Evolutionary conservation across 2,888 invertebrate species (phyloP), one percentile per base, ranked within the genome.

Genomic region (Cyclophora punctaria): DNA sequence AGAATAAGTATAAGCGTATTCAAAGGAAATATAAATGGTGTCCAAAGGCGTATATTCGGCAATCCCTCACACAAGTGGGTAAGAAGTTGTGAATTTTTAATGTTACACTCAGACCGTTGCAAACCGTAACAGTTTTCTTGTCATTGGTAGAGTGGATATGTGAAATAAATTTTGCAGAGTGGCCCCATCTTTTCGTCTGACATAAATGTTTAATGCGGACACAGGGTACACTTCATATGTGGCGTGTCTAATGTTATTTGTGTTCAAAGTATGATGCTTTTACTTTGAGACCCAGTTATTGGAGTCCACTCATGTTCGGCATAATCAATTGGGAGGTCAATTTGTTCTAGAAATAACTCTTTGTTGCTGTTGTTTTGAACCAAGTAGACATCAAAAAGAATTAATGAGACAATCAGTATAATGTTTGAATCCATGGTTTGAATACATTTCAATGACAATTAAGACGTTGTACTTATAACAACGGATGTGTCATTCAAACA

Each of bases 51-150:
- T 84, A 82, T 83, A 83, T 79, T 82, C 80, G 79, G 86, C 83
- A 83, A 85, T 88, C 87, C 88, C 87, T 88, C 88, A 88, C 88
- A 88, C 85, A 88, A 88, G 87, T 85, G 87, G 87, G 87, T 87
- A 87, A 86, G 86, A 81, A 74, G 83, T 77, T 70, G 63, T 88
- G 86, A 87, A 88, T 88, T 82, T 88, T 88, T 88, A 88, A 88
- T 88, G 84, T 79, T 83, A 88, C 88, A 88, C 88, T 88, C 88
- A 87, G 88, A 80, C 87, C 86, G 85, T 75, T 86, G 86, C 87
- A 86, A 84, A 84, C 87, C 88, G 88, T 87, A 88, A 88, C 88
- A 88, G 88, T 88, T 87, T 87, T 87, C 88, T 88, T 88, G 88
- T 88, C 88, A 87, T 88, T 87, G 83, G 82, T 75, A 71, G 82